Evolutionary conservation across 2,797 vertebrate species (phyloP), one percentile per base, ranked within the genome.

Genomic region (Balearica regulorum): DNA sequence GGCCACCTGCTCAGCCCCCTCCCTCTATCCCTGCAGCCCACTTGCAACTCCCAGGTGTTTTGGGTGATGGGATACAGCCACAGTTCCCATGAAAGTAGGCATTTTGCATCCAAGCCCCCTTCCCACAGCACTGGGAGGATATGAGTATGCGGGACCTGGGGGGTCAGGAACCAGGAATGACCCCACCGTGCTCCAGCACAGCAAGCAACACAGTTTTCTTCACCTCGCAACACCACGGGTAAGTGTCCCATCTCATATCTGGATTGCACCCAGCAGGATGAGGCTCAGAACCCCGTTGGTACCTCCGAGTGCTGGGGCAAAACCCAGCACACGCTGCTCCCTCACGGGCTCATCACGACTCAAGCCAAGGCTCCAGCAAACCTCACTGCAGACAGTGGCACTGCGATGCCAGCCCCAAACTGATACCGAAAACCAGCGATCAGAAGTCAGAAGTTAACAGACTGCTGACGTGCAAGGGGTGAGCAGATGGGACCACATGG

Each of bases 371-470:
- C 41, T 8, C 35, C 86, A 19, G 22, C 44, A 58, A 57, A 53
- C 1, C 53, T 54, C 26, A 0, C 54, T 5, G 44, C 53, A 22
- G 49, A 5, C 1, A 0, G 29, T 2, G 0, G 28, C 18, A 6
- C 3, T 1, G 6, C 5, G 0, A 10, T 1, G 25, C 29, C 82
- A 24, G 31, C 46, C 80, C 83, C 31, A 11, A 58, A 55, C 6
- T 0, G 8, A 5, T 4, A 5, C 28, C 70, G 21, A 12, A 69
- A 13, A 0, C 17, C 64, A 16, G 5, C 1, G 0, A 4, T 9
- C 29, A 3, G 2, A 25, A 39, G 14, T 9, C 57, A 24, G 19
- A 17, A 24, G 54, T 16, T 37, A 5, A 13, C 6, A 9, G 55
- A 10, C 1, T 1, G 16, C 5, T 3, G 1, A 1, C 0, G 7